A percentile compares a stretch with the other conserved stretches of the same genome.
These are phyloP conservation scores for Lacerta viridis DNA, from an alignment of 2,797 vertebrate genomes.

Conservation along the genomic window DNA sequence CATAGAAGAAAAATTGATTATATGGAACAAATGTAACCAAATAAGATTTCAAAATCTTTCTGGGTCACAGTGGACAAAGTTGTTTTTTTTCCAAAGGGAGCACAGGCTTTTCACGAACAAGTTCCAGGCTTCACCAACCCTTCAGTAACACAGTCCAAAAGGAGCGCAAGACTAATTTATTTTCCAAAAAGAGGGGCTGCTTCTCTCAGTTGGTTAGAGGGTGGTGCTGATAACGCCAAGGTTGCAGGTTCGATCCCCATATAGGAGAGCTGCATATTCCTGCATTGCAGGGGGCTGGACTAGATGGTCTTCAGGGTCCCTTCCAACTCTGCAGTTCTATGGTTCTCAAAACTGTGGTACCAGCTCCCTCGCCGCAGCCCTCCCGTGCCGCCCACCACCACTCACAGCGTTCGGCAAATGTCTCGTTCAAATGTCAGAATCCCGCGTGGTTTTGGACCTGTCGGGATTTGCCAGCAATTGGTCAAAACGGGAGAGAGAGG, in stretches of 20 bases:
- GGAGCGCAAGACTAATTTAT: background rate
- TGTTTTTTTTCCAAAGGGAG: background rate
- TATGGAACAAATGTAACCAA: background rate
- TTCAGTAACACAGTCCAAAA: background rate
- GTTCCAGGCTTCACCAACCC: background rate
- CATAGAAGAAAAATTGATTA: background rate
- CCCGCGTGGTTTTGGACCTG: background rate
- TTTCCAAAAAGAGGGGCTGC: background rate
- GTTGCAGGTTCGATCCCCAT: too few species aligned
- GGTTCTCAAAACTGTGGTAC: background rate
- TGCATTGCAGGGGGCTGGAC: too few species aligned
- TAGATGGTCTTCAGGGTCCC: too few species aligned
- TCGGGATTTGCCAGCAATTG: conserved; percentile 35
- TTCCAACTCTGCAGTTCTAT: too few species aligned
- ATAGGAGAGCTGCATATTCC: too few species aligned
- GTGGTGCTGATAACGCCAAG: too few species aligned
- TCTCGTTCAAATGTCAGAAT: conserved; percentile 21
- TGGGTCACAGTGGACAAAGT: background rate
- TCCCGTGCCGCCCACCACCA: background rate
- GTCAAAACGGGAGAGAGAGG: conserved; percentile 30
- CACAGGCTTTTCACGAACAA: background rate
- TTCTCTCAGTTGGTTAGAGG: background rate
- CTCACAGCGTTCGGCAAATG: conserved; percentile 1
- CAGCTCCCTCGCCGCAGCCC: background rate
- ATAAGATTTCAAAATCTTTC: background rate